Percentiles rank a stretch among this genome's conserved stretches.
phyloP scores from a whole-genome alignment of 2,797 vertebrate genomes.

The Siniperca undulata region DNA sequence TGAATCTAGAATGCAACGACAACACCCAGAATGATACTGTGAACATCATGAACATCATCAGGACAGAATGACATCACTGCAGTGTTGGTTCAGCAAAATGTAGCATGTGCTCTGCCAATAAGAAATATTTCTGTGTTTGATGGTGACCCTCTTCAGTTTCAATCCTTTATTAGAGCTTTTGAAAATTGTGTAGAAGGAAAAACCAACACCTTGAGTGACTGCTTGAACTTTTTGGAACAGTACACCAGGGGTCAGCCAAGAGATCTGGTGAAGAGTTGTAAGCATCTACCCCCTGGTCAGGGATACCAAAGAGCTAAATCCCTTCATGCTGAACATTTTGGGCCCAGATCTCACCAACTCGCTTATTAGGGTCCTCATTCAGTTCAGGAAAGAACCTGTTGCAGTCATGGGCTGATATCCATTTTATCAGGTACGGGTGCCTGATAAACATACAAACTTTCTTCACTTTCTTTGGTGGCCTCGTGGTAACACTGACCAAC shows the following conservation, averaged over 20 bases:
- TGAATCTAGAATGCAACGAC: background rate
- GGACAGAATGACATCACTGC: background rate
- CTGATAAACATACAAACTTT: background rate
- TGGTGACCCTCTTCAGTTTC: background rate
- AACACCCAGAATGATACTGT: background rate
- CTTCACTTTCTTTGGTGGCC: background rate
- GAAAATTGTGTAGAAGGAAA: background rate
- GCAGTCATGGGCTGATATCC: background rate
- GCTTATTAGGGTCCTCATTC: background rate
- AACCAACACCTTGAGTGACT: background rate
- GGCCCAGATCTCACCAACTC: background rate
- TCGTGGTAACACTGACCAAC: background rate
- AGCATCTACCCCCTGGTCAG: background rate
- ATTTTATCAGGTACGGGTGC: background rate
- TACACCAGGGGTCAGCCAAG: slow-evolving; percentile 26
- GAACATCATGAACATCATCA: background rate
- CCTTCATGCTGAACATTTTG: slow-evolving; percentile 24
- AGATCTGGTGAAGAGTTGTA: slow-evolving; percentile 13
- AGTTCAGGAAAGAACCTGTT: background rate
- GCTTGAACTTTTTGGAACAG: slow-evolving; percentile 24
- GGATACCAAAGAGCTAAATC: slow-evolving; percentile 14
- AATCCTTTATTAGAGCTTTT: background rate
- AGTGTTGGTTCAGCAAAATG: background rate
- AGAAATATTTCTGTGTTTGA: background rate
- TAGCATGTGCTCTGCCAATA: background rate